phyloP scores from a whole-genome alignment of 2,113 vertebrate species.

The Aegotheles bennettii region DNA sequence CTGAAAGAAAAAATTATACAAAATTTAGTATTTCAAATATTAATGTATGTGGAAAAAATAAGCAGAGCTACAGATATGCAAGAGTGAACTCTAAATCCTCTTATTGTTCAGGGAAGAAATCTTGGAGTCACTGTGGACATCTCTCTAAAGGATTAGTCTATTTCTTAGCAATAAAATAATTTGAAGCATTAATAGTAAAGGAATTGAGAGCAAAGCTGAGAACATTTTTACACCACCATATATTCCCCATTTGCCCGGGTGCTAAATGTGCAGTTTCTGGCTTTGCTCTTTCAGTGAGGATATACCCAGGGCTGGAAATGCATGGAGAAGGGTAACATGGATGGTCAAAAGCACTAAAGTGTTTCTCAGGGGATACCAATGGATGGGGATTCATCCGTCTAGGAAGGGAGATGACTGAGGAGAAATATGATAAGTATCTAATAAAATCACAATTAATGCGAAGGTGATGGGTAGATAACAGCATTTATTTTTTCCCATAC shows the following conservation, averaged over 20 bases:
- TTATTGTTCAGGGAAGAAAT: background rate
- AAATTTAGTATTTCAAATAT: background rate
- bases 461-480: background rate
- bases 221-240: background rate
- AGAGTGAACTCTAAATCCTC: background rate
- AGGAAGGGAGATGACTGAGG: background rate
- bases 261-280: background rate
- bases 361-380: background rate
- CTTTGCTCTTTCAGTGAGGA: background rate
- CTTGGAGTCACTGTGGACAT: background rate
- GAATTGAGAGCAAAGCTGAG: background rate
- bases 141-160: background rate
- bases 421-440: background rate
- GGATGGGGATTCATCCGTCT: background rate
- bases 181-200: background rate
- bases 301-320: accelerated
- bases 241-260: background rate
- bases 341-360: background rate
- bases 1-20: background rate
- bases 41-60: background rate
- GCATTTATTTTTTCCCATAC: background rate
- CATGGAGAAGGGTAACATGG: background rate
- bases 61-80: background rate
- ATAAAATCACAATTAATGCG: background rate
- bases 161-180: background rate